These are phyloP conservation scores for Cephalopachus bancanus DNA, from an alignment of 2,797 vertebrate genomes.

Conservation along the genomic window DNA sequence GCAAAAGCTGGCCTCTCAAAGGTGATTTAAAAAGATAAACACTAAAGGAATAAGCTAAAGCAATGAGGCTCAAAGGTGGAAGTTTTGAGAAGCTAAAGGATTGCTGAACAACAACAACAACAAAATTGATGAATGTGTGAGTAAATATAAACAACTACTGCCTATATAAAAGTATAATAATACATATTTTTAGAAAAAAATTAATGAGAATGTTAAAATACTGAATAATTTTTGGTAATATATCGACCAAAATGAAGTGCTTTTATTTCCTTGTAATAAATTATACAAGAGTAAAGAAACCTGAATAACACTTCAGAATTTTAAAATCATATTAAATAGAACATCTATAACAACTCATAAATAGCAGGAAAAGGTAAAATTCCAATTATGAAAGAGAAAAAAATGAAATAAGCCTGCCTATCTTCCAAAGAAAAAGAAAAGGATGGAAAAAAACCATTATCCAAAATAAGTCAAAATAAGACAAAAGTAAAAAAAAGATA, in stretches of 20 bases:
- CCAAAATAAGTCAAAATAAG: not conserved
- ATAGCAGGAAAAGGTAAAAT: not conserved
- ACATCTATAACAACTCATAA: not conserved
- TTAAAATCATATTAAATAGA: not conserved
- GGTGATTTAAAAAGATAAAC: not conserved
- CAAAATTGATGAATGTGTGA: not conserved
- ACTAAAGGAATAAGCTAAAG: not conserved
- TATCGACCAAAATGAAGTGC: not conserved
- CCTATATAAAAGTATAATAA: not conserved
- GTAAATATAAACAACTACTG: not conserved
- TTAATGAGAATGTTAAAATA: conserved; percentile 24
- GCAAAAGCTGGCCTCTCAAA: not conserved
- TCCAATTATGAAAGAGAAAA: not conserved
- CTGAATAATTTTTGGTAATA: not conserved
- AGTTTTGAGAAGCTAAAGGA: not conserved
- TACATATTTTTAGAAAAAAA: not conserved
- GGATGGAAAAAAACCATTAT: not conserved
- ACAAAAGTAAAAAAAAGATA: not conserved
- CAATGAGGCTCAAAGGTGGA: not conserved
- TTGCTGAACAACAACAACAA: not conserved
- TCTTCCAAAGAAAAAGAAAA: not conserved
- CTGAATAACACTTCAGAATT: not conserved
- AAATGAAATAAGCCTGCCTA: not conserved
- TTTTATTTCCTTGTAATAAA: not conserved
- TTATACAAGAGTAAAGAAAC: not conserved